These are phyloP conservation scores for Gorsachius goisagi DNA, from an alignment of 2,113 vertebrate genomes.

Conservation along the genomic window DNA sequence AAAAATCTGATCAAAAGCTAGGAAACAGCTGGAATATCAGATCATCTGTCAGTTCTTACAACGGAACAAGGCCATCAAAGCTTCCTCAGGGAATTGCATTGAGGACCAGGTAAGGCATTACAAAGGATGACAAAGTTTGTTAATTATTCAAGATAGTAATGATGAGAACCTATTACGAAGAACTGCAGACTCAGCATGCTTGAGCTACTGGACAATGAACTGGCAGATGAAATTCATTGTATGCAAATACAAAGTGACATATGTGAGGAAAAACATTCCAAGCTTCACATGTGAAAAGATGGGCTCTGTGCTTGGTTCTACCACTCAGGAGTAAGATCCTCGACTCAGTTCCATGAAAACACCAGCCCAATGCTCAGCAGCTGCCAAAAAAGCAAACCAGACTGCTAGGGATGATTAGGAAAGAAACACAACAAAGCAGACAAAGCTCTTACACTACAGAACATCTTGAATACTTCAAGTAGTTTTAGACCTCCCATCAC, in stretches of 20 bases:
- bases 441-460: background rate
- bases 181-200: background rate
- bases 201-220: background rate
- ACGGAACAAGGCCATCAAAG: background rate
- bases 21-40: background rate
- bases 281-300: background rate
- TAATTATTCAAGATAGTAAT: background rate
- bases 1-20: background rate
- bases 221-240: background rate
- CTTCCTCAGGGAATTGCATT: background rate
- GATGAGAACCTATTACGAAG: background rate
- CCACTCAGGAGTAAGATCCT: background rate
- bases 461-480: background rate
- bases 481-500: background rate
- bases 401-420: background rate
- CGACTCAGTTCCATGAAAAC: background rate
- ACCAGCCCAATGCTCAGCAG: background rate
- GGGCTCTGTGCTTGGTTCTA: background rate
- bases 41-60: background rate
- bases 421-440: background rate
- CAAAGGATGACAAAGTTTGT: background rate
- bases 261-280: rapidly evolving
- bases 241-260: background rate
- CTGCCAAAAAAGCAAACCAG: background rate
- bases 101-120: background rate